A percentile compares a stretch with the other conserved stretches of the same genome.
phyloP scores from a whole-genome alignment of 2,797 vertebrate species.

The Mastacembelus armatus region DNA sequence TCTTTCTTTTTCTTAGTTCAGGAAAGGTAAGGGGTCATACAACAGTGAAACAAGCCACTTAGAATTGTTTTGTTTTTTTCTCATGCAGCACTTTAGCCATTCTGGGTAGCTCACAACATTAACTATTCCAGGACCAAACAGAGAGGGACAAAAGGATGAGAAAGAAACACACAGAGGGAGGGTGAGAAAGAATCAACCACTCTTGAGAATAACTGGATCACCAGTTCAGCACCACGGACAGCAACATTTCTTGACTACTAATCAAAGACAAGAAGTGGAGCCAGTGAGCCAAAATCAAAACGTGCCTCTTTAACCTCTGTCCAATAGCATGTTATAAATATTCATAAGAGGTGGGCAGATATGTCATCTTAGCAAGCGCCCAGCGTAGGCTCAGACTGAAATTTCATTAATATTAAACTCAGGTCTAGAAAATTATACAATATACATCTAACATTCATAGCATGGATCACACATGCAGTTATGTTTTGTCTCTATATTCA shows the following conservation, averaged over 20 bases:
- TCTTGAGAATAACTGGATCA: conserved; percentile 4
- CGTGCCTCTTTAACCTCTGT: conserved; percentile 62
- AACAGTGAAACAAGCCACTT: conserved; percentile 39
- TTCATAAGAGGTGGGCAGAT: conserved; percentile 65
- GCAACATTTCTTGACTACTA: conserved; percentile 42
- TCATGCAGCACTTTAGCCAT: conserved; percentile 4
- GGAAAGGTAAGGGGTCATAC: conserved; percentile 29
- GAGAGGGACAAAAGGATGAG: conserved; percentile 15
- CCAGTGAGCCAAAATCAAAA: conserved; percentile 44
- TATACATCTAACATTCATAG: conserved; percentile 52
- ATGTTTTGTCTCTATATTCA: conserved; percentile 47
- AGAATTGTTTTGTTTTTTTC: conserved; percentile 15
- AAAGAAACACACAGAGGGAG: background rate
- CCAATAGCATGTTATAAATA: conserved; percentile 58
- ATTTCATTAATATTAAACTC: conserved; percentile 71
- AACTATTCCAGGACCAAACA: conserved; percentile 11
- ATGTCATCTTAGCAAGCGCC: conserved; percentile 54
- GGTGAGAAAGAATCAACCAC: background rate
- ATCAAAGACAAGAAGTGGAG: conserved; percentile 25
- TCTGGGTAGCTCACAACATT: conserved; percentile 10
- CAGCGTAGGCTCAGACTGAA: conserved; percentile 40
- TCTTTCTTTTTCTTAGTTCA: conserved; percentile 18
- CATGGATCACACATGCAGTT: conserved; percentile 25
- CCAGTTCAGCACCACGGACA: conserved; percentile 77
- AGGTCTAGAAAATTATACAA: conserved; percentile 55